Conservation (phyloP, 2,113 vertebrate genomes). For the Istiophorus platypterus region DNA sequence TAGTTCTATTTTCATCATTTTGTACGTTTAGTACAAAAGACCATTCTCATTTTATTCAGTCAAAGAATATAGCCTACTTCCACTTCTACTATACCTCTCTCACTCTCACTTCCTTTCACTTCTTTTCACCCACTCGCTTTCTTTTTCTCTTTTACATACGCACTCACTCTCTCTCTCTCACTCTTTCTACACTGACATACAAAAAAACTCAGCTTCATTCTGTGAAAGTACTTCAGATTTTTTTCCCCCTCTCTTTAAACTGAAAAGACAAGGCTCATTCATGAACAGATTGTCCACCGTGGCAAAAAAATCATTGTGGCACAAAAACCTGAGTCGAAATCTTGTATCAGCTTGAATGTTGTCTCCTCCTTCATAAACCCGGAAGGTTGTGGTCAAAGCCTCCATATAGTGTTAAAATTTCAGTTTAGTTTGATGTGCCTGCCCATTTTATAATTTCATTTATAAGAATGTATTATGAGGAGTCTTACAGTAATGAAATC, state of each 20-base stretch:
- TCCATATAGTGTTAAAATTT: too few species aligned
- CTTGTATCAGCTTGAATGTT: neutral
- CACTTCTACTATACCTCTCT: conserved; percentile 5
- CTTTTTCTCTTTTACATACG: neutral
- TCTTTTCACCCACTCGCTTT: neutral
- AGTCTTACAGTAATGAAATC: too few species aligned
- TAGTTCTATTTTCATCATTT: neutral
- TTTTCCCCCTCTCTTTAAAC: neutral
- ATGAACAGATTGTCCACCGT: neutral
- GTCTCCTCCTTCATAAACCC: too few species aligned
- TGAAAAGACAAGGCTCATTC: conserved; percentile 12
- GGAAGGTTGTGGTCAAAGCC: too few species aligned
- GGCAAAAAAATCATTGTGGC: neutral
- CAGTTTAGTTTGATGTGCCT: too few species aligned
- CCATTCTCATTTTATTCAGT: neutral
- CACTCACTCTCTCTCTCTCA: neutral
- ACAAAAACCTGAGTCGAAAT: neutral
- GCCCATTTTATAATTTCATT: too few species aligned
- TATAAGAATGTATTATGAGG: too few species aligned
- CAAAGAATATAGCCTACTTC: conserved; percentile 10
- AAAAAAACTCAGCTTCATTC: conserved; percentile 6
- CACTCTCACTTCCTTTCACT: neutral
- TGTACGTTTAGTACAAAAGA: conserved; percentile 6
- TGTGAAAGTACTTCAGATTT: neutral
- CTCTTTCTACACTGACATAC: neutral